phyloP scores from a whole-genome alignment of 2,888 invertebrate genomes.

The Punctoribates punctum region DNA sequence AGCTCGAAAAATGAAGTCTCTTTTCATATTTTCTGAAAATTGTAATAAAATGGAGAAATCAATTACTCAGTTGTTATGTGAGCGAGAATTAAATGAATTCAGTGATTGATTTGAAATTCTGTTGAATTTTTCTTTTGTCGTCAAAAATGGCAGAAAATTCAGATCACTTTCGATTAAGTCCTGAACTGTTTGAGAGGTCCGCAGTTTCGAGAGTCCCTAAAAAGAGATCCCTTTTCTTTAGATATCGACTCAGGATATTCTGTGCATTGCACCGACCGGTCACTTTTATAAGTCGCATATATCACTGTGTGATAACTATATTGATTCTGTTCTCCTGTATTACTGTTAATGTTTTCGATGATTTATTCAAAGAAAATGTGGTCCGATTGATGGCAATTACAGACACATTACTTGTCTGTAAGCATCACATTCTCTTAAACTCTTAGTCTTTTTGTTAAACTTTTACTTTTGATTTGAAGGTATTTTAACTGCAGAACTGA shows the following conservation, averaged over 20 bases:
- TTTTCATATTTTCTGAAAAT: no score
- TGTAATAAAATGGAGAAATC: no score
- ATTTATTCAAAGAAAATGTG: neutral
- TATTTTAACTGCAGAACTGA: neutral
- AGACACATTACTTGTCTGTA: neutral
- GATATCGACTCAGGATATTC: neutral
- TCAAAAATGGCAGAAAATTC: no score
- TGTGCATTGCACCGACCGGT: neutral
- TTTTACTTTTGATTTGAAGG: neutral
- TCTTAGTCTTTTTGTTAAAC: neutral
- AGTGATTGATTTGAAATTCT: no score
- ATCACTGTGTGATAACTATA: neutral
- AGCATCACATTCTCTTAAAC: neutral
- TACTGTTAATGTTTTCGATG: constrained; percentile 7
- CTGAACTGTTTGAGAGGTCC: no score
- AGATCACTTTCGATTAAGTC: no score
- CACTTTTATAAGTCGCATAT: neutral
- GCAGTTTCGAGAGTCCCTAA: no score
- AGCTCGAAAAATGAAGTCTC: no score
- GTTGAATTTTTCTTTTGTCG: no score
- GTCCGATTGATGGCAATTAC: neutral
- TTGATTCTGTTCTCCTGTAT: constrained; percentile 11
- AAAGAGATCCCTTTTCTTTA: neutral
- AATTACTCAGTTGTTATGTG: no score
- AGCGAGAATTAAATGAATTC: no score